phyloP scores from a whole-genome alignment of 2,888 invertebrate genomes.

The Hymenopus coronatus region DNA sequence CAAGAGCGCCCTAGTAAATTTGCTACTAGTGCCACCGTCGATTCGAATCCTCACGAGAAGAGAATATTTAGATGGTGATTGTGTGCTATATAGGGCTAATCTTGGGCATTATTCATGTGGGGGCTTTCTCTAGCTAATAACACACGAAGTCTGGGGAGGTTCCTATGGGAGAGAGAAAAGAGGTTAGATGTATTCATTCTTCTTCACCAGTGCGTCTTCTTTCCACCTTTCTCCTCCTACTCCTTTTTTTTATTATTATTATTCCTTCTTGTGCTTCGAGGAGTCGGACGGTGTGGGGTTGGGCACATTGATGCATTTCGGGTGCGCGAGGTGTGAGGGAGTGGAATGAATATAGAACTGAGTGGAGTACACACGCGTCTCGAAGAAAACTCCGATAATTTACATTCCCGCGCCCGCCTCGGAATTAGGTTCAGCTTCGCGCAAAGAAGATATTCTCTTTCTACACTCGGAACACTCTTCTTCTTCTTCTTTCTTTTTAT shows the following conservation, averaged over 20 bases:
- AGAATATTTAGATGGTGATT: slow-evolving; percentile 27
- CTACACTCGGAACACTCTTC: not conserved
- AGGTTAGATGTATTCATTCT: slow-evolving; percentile 30
- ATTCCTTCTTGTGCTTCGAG: not conserved
- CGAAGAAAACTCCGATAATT: slow-evolving; percentile 33
- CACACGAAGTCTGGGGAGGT: slow-evolving; percentile 26
- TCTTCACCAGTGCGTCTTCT: slow-evolving; percentile 11
- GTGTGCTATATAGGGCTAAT: slow-evolving; percentile 31
- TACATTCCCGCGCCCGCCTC: slow-evolving; percentile 32
- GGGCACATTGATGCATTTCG: slow-evolving; percentile 26
- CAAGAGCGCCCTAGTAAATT: not conserved
- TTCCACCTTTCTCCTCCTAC: not conserved
- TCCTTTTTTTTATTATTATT: slow-evolving; percentile 14
- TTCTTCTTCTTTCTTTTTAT: not conserved
- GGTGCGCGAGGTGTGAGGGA: slow-evolving; percentile 17
- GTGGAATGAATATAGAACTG: slow-evolving; percentile 20
- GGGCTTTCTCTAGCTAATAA: slow-evolving; percentile 32
- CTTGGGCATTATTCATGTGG: slow-evolving; percentile 34
- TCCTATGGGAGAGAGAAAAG: slow-evolving; percentile 24
- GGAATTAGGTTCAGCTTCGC: slow-evolving; percentile 30
- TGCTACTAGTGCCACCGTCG: slow-evolving; percentile 5
- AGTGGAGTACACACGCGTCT: slow-evolving; percentile 2
- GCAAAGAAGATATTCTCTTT: not conserved
- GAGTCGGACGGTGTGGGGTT: slow-evolving; percentile 9
- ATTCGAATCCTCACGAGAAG: slow-evolving; percentile 30